Evolutionary conservation across 2,113 vertebrate genomes (phyloP).

Genomic region (Apteryx mantelli): DNA sequence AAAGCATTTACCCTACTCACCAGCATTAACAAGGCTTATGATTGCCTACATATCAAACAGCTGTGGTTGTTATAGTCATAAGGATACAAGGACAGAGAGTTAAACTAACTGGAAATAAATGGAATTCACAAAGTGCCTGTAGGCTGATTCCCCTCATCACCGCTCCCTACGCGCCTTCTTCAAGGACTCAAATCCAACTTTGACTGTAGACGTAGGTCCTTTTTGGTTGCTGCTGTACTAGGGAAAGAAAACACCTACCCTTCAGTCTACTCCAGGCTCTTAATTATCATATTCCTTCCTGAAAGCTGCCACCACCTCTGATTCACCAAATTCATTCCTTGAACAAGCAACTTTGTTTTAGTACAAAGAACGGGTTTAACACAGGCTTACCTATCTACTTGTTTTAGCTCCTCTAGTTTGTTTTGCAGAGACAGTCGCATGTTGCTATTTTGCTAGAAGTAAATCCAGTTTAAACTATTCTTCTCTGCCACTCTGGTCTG

Average conservation of each 20-base stretch:
- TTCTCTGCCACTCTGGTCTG: not conserved
- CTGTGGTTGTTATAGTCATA: not conserved
- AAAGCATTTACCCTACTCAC: not conserved
- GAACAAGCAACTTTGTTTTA: too few relatives aligned
- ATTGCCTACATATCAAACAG: not conserved
- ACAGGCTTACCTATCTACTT: too few relatives aligned
- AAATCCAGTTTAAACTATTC: too few relatives aligned
- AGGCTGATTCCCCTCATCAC: not conserved
- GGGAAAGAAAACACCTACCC: not conserved
- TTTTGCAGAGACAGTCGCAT: too few relatives aligned
- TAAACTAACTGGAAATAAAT: not conserved
- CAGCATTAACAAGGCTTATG: not conserved
- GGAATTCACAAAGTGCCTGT: not conserved
- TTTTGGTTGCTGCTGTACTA: not conserved
- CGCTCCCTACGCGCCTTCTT: not conserved
- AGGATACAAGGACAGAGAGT: not conserved
- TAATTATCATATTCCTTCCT: not conserved
- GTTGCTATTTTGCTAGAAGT: too few relatives aligned
- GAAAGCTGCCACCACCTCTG: too few relatives aligned
- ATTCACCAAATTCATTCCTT: too few relatives aligned
- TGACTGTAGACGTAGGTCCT: fast-evolving
- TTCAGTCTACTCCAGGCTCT: not conserved
- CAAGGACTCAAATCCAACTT: not conserved
- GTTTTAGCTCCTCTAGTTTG: too few relatives aligned
- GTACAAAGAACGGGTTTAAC: too few relatives aligned